Evolutionary conservation across 2,113 vertebrate genomes (phyloP), one percentile per base, ranked within the genome.

Genomic region (Lynx canadensis): DNA sequence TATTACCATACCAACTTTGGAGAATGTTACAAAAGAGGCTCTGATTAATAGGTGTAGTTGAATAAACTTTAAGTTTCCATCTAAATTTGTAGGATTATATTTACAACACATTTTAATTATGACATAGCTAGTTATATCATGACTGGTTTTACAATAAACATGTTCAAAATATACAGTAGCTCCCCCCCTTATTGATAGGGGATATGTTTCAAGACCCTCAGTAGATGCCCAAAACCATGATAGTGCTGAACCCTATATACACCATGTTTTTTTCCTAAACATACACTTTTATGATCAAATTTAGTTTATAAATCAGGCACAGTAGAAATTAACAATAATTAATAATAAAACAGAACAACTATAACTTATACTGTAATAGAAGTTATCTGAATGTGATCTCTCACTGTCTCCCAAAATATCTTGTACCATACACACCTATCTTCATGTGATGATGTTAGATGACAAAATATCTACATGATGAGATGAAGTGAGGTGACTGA

Each of bases 51-150:
- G 45, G 36, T 76, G 29, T 71, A 60, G n/a, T 63, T 93, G 66
- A 65, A 82, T 73, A n/a, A 82, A 73, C 18, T 81, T 94, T 65
- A 96, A 81, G n/a, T 15, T 74, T 29, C 25, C 21, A 48, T 65
- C 21, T 91, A 81, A 95, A 15, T 18, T 33, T 82, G 25, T 92
- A 18, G 31, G 29, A 68, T 79, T 97, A 52, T 76, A 73, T 60
- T 97, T 93, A 65, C 3, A 94, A 65, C 71, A 2, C 4, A 71
- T 50, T 91, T 86, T 57, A 82, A 78, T 96, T 85, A 48, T 91
- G 36, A 88, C 50, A 80, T 19, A 74, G 38, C 38, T 87, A 73
- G 29, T 89, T 78, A 71, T 87, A 14, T 8, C 16, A 89, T 89
- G 45, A 76, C 36, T 94, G 29, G 23, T 63, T 94, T 73, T 89